Base-by-base conservation (phyloP, 2,888 invertebrate species). In the Agelastica alni region DNA sequence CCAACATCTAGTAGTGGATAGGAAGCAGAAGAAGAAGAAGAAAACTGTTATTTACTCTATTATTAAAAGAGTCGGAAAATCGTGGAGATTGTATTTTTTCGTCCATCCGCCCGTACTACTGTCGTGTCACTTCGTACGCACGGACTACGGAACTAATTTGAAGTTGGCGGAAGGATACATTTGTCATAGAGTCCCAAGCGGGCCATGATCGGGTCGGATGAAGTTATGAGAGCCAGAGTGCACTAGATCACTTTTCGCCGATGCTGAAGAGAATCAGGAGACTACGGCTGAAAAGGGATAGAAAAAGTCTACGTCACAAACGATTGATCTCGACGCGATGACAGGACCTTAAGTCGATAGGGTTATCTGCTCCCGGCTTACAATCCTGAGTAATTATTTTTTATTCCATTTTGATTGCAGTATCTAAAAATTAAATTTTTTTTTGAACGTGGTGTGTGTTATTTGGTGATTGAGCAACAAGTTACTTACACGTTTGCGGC, bases 81-180 rank as follows among this genome's bases (percentile, higher is more conserved):
- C n/a, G n/a, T n/a, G n/a, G n/a, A n/a, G n/a, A n/a, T n/a, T n/a
- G n/a, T n/a, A n/a, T 34, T 48, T 48, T 37, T 14, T 22, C 22
- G 5, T 46, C 10, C 22, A 51, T 46, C 18, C 54, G 17, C 51
- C 56, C 43, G 47, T 30, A 22, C 51, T 42, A 46, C 22, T 14
- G 10, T 34, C 22, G 55, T 20, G 58, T 64, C 66, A 64, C 61
- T 60, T 65, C 68, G 67, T 68, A 73, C 71, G 73, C 70, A 72
- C 73, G 74, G 53, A 55, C 55, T 41, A 51, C 55, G 55, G 76
- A 77, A 77, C 77, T 77, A 77, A 77, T 77, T 77, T 77, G 77
- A 77, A 77, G 77, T 77, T 76, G 76, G 75, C 74, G 76, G 77
- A 77, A 77, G 77, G 76, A 75, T 77, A 77, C 77, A 77, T 77